These are phyloP conservation scores for Malurus cyaneus DNA, from an alignment of 2,113 vertebrate genomes.

Conservation along the genomic window DNA sequence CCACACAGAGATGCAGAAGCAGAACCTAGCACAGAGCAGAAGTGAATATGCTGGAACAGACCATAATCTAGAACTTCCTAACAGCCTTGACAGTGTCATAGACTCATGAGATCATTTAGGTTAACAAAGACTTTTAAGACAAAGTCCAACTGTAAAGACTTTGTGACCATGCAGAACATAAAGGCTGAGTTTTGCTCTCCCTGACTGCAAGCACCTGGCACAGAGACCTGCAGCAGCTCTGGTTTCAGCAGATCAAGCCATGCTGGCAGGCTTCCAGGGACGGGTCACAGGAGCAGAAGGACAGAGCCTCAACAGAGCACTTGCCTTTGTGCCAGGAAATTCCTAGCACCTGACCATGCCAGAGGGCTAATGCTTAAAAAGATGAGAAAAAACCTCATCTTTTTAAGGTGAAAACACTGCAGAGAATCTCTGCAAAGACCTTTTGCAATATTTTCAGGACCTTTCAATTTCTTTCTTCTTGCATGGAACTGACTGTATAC, in stretches of 20 bases:
- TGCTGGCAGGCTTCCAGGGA: not conserved
- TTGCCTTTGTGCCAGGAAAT: not conserved
- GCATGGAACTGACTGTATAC: not conserved
- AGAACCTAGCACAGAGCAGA: not conserved
- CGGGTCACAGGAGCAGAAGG: not conserved
- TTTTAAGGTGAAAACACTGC: not conserved
- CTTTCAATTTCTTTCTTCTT: not conserved
- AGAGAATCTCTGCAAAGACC: not conserved
- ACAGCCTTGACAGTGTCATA: not conserved
- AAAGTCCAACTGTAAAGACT: fast-evolving
- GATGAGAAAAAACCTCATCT: not conserved
- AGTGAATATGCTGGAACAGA: not conserved
- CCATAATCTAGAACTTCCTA: not conserved
- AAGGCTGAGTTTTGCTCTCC: not conserved
- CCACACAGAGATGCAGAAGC: not conserved
- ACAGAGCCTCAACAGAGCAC: not conserved
- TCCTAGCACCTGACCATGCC: not conserved
- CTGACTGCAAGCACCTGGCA: not conserved
- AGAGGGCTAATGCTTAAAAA: not conserved
- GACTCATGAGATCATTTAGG: not conserved
- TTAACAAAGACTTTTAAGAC: not conserved
- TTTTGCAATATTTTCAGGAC: not conserved
- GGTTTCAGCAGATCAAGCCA: not conserved
- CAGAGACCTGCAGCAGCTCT: not conserved
- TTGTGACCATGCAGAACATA: not conserved